These are phyloP conservation scores for Physella acuta DNA, from an alignment of 1,140 invertebrate genomes.

Conservation along the genomic window DNA sequence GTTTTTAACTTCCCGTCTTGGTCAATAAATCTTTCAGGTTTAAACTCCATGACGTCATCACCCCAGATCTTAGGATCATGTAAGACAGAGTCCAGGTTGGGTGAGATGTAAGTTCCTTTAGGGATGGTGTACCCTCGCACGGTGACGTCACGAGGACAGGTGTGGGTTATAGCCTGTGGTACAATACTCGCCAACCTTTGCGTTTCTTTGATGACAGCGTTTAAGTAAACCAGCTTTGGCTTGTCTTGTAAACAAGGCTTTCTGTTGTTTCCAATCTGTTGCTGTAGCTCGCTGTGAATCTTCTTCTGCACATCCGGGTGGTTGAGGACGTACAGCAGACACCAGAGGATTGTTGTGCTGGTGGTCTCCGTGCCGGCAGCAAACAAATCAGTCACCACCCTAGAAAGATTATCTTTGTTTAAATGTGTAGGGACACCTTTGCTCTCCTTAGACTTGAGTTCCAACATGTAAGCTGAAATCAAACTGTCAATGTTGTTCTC, in stretches of 20 bases:
- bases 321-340: slow-evolving; percentile 77
- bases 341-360: slow-evolving; percentile 63
- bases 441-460: too few species aligned
- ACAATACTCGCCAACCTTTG: slow-evolving; percentile 20
- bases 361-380: slow-evolving; percentile 37
- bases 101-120: too few species aligned
- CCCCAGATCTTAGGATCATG: slow-evolving; percentile 65
- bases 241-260: slow-evolving; percentile 53
- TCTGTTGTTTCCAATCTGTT: slow-evolving; percentile 74
- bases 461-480: too few species aligned
- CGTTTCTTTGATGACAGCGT: slow-evolving; percentile 36
- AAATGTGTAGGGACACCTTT: too few species aligned
- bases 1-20: slow-evolving; percentile 24
- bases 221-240: slow-evolving; percentile 29
- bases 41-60: slow-evolving; percentile 71
- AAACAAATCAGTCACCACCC: too few species aligned
- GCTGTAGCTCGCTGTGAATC: slow-evolving; percentile 84
- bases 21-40: slow-evolving; percentile 66
- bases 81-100: too few species aligned
- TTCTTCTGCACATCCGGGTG: slow-evolving; percentile 73
- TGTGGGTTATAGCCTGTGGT: background rate
- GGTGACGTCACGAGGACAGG: slow-evolving; percentile 29
- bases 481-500: too few species aligned
- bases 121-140: slow-evolving; percentile 50
- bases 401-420: too few species aligned